These are phyloP conservation scores for Pectinophora gossypiella DNA, from an alignment of 1,140 invertebrate species.

Conservation along the genomic window DNA sequence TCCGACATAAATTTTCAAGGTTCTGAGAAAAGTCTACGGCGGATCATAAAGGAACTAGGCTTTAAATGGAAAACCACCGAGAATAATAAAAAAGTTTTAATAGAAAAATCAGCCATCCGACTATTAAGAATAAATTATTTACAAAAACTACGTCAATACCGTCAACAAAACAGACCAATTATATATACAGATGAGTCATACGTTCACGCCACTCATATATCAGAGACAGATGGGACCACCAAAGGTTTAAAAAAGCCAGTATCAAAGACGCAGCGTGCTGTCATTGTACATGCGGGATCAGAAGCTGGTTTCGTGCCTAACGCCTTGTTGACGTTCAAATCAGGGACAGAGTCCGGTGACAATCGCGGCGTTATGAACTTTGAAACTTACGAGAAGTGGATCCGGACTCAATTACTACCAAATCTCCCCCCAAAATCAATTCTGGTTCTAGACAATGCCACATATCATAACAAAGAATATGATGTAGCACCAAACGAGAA, in stretches of 20 bases:
- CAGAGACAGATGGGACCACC: neutral
- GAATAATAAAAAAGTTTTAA: conserved; percentile 13
- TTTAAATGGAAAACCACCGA: conserved; percentile 13
- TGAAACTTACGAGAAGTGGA: conserved; percentile 30
- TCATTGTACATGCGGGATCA: conserved; percentile 17
- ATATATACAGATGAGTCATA: conserved; percentile 5
- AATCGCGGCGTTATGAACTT: conserved; percentile 32
- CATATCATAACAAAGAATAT: conserved; percentile 10
- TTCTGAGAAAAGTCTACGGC: conserved; percentile 9
- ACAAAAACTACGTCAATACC: neutral
- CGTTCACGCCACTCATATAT: neutral
- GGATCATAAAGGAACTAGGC: conserved; percentile 13
- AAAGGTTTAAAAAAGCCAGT: neutral
- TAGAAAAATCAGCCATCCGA: conserved; percentile 12
- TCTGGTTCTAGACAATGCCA: conserved; percentile 13
- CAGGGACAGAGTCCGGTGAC: conserved; percentile 19
- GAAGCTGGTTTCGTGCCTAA: conserved; percentile 22
- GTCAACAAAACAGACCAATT: neutral
- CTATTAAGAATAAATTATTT: conserved; percentile 10
- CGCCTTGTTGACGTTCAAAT: conserved; percentile 15
- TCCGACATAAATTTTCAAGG: conserved; percentile 17
- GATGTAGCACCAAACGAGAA: conserved; percentile 4
- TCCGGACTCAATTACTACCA: conserved; percentile 13
- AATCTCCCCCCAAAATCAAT: conserved; percentile 14
- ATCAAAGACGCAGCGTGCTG: neutral